phyloP scores from a whole-genome alignment of 2,888 invertebrate species.

The Melieria crassipennis region DNA sequence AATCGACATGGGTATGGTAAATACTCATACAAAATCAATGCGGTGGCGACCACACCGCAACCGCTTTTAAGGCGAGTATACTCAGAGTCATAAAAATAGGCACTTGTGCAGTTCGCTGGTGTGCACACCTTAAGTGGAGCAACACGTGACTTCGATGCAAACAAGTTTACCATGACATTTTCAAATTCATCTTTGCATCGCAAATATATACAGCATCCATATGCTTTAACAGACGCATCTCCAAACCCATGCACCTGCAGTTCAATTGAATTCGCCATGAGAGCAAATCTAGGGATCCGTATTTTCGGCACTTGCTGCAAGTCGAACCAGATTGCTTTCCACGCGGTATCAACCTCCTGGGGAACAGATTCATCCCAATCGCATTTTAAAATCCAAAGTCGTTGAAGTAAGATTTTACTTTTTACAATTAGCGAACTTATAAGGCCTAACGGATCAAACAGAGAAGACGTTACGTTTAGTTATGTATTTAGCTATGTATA shows the following conservation, averaged over 20 bases:
- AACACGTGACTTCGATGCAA: conserved; percentile 32
- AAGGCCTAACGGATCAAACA: conserved; percentile 15
- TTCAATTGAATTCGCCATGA: conserved; percentile 12
- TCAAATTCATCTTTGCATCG: conserved; percentile 1
- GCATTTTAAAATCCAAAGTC: conserved; percentile 10
- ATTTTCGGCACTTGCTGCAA: conserved; percentile 5
- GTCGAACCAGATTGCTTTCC: background rate
- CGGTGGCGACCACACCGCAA: too few species aligned
- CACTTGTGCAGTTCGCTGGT: too few species aligned
- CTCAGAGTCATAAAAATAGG: too few species aligned
- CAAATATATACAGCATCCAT: conserved; percentile 31
- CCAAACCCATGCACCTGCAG: conserved; percentile 34
- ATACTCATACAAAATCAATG: too few species aligned
- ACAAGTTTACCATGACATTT: background rate
- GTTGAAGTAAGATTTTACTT: conserved; percentile 20
- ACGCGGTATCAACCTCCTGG: background rate
- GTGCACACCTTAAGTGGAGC: conserved; percentile 34
- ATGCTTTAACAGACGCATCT: conserved; percentile 32
- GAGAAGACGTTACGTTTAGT: conserved; percentile 34
- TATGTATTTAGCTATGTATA: background rate
- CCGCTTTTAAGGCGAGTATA: too few species aligned
- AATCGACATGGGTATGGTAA: too few species aligned
- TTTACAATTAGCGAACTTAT: background rate
- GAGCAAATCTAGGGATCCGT: conserved; percentile 12
- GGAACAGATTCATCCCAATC: conserved; percentile 17